Evolutionary conservation across 2,888 invertebrate genomes (phyloP), one percentile per base, ranked within the genome.

Genomic region (Lithophane leautieri): DNA sequence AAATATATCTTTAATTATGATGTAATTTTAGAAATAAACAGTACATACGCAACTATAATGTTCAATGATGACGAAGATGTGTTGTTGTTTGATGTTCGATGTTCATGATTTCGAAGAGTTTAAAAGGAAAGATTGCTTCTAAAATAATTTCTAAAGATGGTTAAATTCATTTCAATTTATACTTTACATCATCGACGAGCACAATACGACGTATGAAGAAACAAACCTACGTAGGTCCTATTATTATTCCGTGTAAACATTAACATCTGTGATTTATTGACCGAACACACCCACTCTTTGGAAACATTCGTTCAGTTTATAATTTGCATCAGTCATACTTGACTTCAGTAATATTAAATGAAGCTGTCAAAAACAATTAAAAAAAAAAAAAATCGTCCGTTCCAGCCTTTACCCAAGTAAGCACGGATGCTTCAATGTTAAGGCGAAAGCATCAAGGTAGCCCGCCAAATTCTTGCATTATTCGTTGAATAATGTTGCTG

Each of bases 231-330:
- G 56, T 56, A 52, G 34, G 28, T 34, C 16, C n/a, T 6, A 65
- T 52, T 56, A 69, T 52, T 54, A 71, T 79, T 61, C 22, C 16
- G 34, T 63, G 50, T 44, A 61, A 79, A 73, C 28, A 79, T 75
- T 44, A 40, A 68, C 58, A 50, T 58, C 19, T 66, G 34, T 83
- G 44, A 76, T 76, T 56, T 84, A 63, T 65, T 60, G 58, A 56
- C 58, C n/a, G 44, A 70, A 70, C 70, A 71, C 66, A 72, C 71
- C 72, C 62, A 70, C 67, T 62, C 66, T 72, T 67, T 71, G 58
- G 70, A 67, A 79, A 74, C 61, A 71, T 74, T 65, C n/a, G 22
- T 61, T 67, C 42, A 66, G 50, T 63, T 25, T 44, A 66, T 42
- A 34, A 8, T 72, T 65, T 69, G 58, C 56, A 47, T 47, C 14